Base-by-base conservation (phyloP, 2,797 vertebrate genomes). In the Rhinophrynus dorsalis region DNA sequence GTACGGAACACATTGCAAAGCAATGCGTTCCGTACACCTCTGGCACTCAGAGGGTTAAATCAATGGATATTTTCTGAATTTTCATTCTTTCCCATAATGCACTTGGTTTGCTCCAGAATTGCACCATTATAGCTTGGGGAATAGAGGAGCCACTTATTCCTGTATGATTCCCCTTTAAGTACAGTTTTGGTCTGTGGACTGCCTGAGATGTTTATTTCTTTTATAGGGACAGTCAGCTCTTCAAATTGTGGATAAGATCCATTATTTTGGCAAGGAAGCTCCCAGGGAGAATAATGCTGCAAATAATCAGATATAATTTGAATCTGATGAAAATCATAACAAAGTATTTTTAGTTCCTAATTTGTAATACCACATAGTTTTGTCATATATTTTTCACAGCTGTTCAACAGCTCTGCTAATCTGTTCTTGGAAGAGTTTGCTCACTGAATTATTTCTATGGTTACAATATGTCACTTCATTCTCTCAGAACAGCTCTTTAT, bases 311-410 rank as follows among this genome's bases (percentile, higher is more conserved):
- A 65, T 72, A 40, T 72, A 66, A 65, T 65, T 72, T 65, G 52
- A 66, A 55, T 72, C 44, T 59, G 61, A 72, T 59, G 54, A 52
- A 72, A 65, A 65, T 72, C 69, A 72, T 48, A 72, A 66, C 61
- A 52, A 65, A 66, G 33, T 72, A 65, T 72, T 72, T 70, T 72
- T 72, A 72, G 62, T 73, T 50, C 52, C 62, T 73, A 44, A 66
- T 73, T 73, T 73, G 62, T 73, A 66, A 67, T 67, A 73, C 37
- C 62, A 37, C 51, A 73, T 66, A 73, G 62, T 73, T 73, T 66
- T 73, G 70, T 73, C 55, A 67, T 66, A 66, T 66, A 67, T 66
- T 73, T 73, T 73, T 66, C 70, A 73, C 70, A 75, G 65, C 68
- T 2, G 0, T 68, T 67, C 54, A 23, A 15, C 0, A 0, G 1